phyloP scores from a whole-genome alignment of 2,113 vertebrate genomes.

The Cisticola juncidis region DNA sequence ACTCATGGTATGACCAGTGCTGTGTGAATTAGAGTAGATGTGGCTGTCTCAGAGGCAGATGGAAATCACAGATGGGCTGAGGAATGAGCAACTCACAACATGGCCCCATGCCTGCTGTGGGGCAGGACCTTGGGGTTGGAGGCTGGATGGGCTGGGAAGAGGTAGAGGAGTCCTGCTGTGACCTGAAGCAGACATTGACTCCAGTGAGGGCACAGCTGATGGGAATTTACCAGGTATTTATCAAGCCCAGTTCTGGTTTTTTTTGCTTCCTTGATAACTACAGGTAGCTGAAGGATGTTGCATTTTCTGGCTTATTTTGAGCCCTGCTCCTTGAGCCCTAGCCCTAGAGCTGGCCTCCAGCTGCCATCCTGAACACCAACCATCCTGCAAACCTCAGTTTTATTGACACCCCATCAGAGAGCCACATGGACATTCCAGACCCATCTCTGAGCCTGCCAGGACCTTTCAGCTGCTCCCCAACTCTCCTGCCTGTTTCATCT shows the following conservation, averaged over 20 bases:
- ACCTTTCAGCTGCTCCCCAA: neutral
- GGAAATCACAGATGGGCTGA: neutral
- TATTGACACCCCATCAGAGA: neutral
- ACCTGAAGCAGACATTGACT: neutral
- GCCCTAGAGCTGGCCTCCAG: neutral
- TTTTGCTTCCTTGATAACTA: neutral
- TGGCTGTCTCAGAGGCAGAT: neutral
- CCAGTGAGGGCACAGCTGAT: neutral
- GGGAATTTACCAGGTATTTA: neutral
- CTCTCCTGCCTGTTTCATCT: neutral
- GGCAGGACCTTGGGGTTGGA: neutral
- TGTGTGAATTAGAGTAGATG: neutral
- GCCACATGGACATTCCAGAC: neutral
- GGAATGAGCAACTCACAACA: rapidly evolving
- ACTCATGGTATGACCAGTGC: neutral
- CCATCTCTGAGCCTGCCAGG: neutral
- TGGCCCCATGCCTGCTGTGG: rapidly evolving
- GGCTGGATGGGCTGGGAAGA: neutral
- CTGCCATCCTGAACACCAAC: neutral
- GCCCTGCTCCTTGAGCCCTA: neutral
- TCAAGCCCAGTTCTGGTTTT: neutral
- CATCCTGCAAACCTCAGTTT: too few relatives aligned
- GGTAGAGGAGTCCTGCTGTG: neutral
- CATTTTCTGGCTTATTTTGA: neutral
- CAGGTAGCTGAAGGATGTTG: neutral